Conservation (phyloP, 2,888 invertebrate genomes). For the Allygus modestus region DNA sequence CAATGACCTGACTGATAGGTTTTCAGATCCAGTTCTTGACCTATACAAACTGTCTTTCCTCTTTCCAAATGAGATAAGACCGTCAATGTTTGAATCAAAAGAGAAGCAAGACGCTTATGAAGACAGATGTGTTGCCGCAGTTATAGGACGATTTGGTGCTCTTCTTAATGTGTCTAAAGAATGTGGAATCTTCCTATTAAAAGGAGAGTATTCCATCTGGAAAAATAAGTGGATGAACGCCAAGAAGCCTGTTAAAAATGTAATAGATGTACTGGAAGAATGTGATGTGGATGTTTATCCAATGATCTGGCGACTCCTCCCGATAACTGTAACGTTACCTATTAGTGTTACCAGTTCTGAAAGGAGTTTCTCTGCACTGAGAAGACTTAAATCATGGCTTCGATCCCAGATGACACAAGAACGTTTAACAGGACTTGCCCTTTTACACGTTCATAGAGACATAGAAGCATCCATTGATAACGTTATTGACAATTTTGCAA, state of each 20-base stretch:
- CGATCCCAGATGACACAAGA: slow-evolving; percentile 25
- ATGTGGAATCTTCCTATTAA: too few relatives aligned
- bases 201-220: too few relatives aligned
- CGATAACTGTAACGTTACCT: neutral
- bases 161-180: too few relatives aligned
- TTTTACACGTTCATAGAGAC: slow-evolving; percentile 38
- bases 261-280: neutral
- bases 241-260: neutral
- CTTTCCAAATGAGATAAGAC: too few relatives aligned
- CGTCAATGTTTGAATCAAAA: too few relatives aligned
- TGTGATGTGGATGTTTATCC: neutral
- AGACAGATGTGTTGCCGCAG: too few relatives aligned
- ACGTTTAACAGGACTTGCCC: neutral
- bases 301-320: neutral
- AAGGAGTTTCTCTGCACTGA: slow-evolving; percentile 15
- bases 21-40: too few relatives aligned
- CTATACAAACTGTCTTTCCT: too few relatives aligned
- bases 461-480: neutral
- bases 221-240: too few relatives aligned
- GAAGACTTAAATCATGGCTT: slow-evolving; percentile 43
- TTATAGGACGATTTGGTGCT: too few relatives aligned
- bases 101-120: too few relatives aligned
- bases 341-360: slow-evolving; percentile 33
- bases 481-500: slow-evolving; percentile 10
- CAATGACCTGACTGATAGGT: too few relatives aligned